Conservation (phyloP, 2,888 invertebrate species). For the Trachelus tabidus region DNA sequence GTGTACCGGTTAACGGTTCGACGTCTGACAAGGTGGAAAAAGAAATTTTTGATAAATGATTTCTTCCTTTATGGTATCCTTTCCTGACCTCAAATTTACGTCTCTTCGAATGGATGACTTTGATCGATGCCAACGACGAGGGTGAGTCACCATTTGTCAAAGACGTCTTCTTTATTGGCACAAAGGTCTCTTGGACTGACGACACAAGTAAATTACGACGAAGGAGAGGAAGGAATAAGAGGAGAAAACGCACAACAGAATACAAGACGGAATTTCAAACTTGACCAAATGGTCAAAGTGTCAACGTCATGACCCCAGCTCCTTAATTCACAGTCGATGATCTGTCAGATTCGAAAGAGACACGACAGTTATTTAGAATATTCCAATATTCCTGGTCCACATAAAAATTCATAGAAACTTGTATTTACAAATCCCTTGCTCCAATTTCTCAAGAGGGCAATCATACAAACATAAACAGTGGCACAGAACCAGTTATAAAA, state of each 20-base stretch:
- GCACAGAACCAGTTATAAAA: not conserved
- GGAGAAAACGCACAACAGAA: no score
- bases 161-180: not conserved
- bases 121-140: not conserved
- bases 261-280: no score
- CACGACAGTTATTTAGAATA: not conserved
- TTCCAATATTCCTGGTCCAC: not conserved
- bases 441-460: not conserved
- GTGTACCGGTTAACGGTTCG: not conserved
- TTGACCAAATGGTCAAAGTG: no score
- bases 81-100: not conserved
- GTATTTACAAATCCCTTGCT: not conserved
- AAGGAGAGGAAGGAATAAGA: no score
- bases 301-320: no score
- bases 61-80: not conserved
- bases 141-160: not conserved
- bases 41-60: not conserved
- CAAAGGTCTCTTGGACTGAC: not conserved
- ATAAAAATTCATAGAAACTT: not conserved
- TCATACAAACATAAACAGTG: not conserved
- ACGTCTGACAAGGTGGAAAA: not conserved
- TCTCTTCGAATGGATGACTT: not conserved
- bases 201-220: not conserved
- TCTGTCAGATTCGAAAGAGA: not conserved
- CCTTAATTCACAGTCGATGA: no score